phyloP scores from a whole-genome alignment of 2,797 vertebrate genomes.

The Malacoctenus gilli region DNA sequence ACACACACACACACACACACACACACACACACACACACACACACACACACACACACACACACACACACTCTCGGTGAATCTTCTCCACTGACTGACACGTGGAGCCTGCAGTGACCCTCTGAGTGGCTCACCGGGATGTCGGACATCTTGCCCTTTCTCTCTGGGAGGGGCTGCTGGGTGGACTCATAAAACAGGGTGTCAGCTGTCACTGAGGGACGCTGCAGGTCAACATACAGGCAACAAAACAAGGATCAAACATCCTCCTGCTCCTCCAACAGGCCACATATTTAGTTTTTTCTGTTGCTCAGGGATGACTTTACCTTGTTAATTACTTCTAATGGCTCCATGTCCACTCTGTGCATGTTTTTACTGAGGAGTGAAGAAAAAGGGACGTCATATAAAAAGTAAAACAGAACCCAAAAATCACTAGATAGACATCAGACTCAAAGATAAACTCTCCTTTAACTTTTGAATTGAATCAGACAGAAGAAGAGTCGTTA shows the following conservation, averaged over 20 bases:
- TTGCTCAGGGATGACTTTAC: conserved; percentile 50
- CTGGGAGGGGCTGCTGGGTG: conserved; percentile 65
- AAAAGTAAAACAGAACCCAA: neutral
- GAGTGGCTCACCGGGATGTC: conserved; percentile 74
- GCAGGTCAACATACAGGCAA: conserved; percentile 33
- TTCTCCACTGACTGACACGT: too few species aligned
- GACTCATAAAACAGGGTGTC: conserved; percentile 77
- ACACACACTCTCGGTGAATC: too few species aligned
- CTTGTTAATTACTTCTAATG: conserved; percentile 55
- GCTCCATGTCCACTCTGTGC: conserved; percentile 80
- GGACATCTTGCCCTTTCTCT: conserved; percentile 72
- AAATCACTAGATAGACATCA: too few species aligned
- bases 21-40: too few species aligned
- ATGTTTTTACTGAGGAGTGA: conserved; percentile 83
- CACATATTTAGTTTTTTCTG: too few species aligned
- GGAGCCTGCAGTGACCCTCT: too few species aligned
- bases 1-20: too few species aligned
- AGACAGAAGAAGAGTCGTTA: too few species aligned
- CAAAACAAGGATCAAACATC: conserved; percentile 3
- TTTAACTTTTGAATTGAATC: too few species aligned
- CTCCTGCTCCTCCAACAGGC: neutral
- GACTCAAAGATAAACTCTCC: too few species aligned
- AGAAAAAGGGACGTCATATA: conserved; percentile 9
- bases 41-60: too few species aligned
- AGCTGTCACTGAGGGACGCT: conserved; percentile 68